Base-by-base conservation (phyloP, 2,888 invertebrate genomes). In the Nezara viridula region DNA sequence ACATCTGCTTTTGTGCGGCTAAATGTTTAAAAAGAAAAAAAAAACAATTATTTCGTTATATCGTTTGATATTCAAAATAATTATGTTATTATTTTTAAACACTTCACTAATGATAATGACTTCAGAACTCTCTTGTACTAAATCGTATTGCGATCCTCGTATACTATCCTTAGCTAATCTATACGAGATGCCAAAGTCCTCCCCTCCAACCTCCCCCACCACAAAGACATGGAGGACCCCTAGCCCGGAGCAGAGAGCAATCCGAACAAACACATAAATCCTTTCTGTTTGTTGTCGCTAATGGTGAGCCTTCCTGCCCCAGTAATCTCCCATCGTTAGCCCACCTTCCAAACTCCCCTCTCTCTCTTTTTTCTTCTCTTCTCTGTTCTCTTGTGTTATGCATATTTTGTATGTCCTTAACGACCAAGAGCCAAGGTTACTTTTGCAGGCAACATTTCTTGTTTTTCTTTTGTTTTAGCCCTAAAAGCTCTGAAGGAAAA, bases 261-360 rank as follows among this genome's bases (percentile, higher is more conserved):
- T n/a, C 24, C 44, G 44, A 44, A 81, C 81, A 81, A 81, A 81
- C 81, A 81, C 81, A 81, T 81, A 81, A 81, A 81, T 81, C 81
- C 81, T 47, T 81, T 81, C 81, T 81, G 81, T 81, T 81, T 81
- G 81, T 81, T 81, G 44, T 47, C n/a, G 81, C 81, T 81, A 81
- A 81, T 81, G 81, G 81, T 47, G 81, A 81, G 44, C 40, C 16
- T 4, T 19, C 14, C 44, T n/a, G n/a, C 24, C n/a, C 44, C 81
- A 81, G n/a, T 81, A 81, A 81, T 81, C 81, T 81, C 21, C 4
- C 5, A 44, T 81, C 81, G 81, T 81, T 81, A 81, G 16, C 12
- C 37, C 40, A 37, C n/a, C 40, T 40, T 10, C 24, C 73, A 77
- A 77, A 77, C n/a, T 21, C 55, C 55, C 3, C 50, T 21, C 12